Evolutionary conservation across 2,888 invertebrate species (phyloP).

Genomic region (Orchestes rusci): DNA sequence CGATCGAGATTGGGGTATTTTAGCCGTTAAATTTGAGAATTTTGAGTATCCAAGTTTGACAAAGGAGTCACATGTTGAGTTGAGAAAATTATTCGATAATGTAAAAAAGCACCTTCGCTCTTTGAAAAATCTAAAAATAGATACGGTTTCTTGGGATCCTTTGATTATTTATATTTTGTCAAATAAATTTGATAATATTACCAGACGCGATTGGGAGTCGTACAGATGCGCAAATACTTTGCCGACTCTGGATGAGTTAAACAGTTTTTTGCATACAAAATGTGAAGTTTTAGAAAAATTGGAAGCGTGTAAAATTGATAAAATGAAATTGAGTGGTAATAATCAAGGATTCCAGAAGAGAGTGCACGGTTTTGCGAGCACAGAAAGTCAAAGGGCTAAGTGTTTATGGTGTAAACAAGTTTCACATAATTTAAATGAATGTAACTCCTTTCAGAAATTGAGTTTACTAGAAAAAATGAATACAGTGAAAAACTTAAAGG

Average conservation of each 20-base stretch:
- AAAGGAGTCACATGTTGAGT: neutral
- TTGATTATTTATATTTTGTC: neutral
- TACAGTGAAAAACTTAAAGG: neutral
- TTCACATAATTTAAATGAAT: conserved; percentile 1
- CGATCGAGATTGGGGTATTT: neutral
- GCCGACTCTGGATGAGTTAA: neutral
- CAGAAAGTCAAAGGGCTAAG: neutral
- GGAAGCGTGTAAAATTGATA: neutral
- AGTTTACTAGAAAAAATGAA: neutral
- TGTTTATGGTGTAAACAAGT: neutral
- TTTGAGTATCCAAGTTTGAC: neutral
- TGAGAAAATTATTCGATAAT: neutral
- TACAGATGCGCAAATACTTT: neutral
- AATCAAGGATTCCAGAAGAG: neutral
- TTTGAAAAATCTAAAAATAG: neutral
- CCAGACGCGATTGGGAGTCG: neutral
- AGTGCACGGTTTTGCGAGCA: neutral
- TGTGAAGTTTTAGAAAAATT: neutral
- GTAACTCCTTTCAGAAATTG: neutral
- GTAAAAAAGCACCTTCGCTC: neutral
- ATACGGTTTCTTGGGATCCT: neutral
- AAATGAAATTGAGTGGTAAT: neutral
- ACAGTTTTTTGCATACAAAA: neutral
- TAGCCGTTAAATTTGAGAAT: neutral
- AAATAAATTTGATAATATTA: neutral